Percentiles rank a stretch among this genome's conserved stretches.
These are phyloP conservation scores for Heterotis niloticus DNA, from an alignment of 2,113 vertebrate genomes.

Conservation along the genomic window DNA sequence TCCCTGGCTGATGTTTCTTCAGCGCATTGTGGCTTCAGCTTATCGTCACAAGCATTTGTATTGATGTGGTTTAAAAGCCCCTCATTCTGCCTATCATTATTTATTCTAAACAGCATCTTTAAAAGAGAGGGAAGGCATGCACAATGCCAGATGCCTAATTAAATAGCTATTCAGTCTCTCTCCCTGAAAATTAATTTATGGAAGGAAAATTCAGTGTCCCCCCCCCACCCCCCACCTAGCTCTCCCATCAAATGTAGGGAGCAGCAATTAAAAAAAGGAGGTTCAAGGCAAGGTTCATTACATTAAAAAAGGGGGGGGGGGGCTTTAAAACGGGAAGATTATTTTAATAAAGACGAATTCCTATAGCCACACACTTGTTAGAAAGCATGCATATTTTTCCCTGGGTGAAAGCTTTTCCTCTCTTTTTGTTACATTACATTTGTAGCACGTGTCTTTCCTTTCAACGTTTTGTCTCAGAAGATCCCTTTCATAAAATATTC, in stretches of 20 bases:
- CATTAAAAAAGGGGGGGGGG: slow-evolving; percentile 37
- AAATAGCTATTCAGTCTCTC: slow-evolving; percentile 42
- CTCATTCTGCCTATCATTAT: slow-evolving; percentile 39
- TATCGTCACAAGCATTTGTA: slow-evolving; percentile 24
- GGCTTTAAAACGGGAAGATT: slow-evolving; percentile 27
- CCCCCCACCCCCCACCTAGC: not conserved
- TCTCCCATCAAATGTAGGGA: slow-evolving; percentile 37
- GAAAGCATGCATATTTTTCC: not conserved
- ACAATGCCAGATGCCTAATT: slow-evolving; percentile 47
- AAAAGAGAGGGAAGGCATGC: slow-evolving; percentile 25
- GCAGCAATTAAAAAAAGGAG: slow-evolving; percentile 60
- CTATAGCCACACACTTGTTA: slow-evolving; percentile 35
- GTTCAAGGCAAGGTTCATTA: slow-evolving; percentile 62
- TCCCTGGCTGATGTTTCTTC: slow-evolving; percentile 35
- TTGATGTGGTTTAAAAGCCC: slow-evolving; percentile 36
- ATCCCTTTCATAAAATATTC: slow-evolving; percentile 37
- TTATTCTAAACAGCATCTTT: slow-evolving; percentile 49
- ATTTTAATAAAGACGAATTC: slow-evolving; percentile 44
- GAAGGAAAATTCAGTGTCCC: slow-evolving; percentile 33
- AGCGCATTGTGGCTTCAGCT: slow-evolving; percentile 29
- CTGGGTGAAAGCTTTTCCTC: slow-evolving; percentile 23
- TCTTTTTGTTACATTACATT: slow-evolving; percentile 29
- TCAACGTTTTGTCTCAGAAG: slow-evolving; percentile 16
- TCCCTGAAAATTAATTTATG: slow-evolving; percentile 41
- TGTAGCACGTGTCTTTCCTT: slow-evolving; percentile 15